Evolutionary conservation across 1,140 invertebrate genomes (phyloP).

Genomic region (Brachionus koreanus): DNA sequence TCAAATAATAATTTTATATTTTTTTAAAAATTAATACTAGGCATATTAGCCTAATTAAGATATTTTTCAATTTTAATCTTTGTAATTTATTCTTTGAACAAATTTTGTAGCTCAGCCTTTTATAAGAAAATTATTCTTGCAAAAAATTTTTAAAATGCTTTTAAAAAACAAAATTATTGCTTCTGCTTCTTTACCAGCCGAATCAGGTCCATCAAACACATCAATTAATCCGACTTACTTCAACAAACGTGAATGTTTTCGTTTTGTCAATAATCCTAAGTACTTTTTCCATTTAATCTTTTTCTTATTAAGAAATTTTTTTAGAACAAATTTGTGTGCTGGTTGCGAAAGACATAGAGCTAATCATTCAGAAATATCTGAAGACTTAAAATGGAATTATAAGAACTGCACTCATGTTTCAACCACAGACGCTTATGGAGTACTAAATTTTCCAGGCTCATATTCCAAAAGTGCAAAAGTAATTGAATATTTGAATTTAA

Average conservation of each 20-base stretch:
- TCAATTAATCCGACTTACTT: conserved; percentile 7
- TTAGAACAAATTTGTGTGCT: neutral
- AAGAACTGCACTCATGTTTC: neutral
- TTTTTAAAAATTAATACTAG: neutral
- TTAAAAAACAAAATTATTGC: neutral
- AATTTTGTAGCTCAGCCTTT: neutral
- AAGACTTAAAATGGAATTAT: conserved; percentile 34
- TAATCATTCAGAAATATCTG: neutral
- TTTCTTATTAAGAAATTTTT: neutral
- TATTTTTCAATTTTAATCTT: neutral
- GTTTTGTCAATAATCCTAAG: conserved; percentile 22
- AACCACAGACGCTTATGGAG: conserved; percentile 23
- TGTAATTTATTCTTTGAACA: neutral
- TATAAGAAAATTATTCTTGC: neutral
- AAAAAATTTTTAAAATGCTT: neutral
- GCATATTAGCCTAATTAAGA: neutral
- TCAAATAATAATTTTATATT: neutral
- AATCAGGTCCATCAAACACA: neutral
- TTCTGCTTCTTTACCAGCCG: neutral
- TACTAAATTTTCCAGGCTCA: conserved; percentile 13
- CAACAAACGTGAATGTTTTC: neutral
- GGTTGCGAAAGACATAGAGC: neutral
- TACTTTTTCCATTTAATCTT: neutral
- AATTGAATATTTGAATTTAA: neutral
- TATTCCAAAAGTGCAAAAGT: conserved; percentile 32